Evolutionary conservation across 2,113 vertebrate species (phyloP).

Genomic region (Atherinomorus stipes): DNA sequence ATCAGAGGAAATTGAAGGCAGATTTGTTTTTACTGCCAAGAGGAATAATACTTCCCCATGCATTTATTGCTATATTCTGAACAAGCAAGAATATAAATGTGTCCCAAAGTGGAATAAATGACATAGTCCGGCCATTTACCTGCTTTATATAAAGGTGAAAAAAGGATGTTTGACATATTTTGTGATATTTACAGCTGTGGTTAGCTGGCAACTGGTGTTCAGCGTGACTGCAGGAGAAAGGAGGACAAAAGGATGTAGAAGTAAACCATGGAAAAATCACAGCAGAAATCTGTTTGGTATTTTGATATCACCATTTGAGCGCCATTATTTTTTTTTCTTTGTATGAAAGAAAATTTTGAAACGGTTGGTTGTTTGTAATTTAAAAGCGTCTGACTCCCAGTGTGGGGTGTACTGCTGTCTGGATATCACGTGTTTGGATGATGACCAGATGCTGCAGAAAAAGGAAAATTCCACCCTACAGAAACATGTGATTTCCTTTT

Average conservation of each 20-base stretch:
- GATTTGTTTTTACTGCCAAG: background rate
- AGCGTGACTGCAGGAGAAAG: conserved; percentile 4
- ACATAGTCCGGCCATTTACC: background rate
- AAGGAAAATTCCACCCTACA: background rate
- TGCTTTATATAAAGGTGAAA: conserved; percentile 16
- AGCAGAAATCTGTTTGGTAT: conserved; percentile 1
- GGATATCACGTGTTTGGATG: background rate
- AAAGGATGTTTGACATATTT: background rate
- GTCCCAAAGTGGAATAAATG: background rate
- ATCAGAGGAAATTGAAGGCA: conserved; percentile 11
- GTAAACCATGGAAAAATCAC: conserved; percentile 18
- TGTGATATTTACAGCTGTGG: conserved; percentile 36
- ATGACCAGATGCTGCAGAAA: conserved; percentile 7
- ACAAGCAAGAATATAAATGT: background rate
- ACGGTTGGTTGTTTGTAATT: conserved; percentile 9
- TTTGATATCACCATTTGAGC: conserved; percentile 10
- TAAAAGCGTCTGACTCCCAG: background rate
- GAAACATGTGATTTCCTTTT: background rate
- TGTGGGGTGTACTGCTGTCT: conserved; percentile 3
- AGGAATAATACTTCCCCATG: background rate
- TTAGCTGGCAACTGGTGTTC: conserved; percentile 4
- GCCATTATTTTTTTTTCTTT: conserved; percentile 3
- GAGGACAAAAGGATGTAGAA: background rate
- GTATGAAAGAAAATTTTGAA: background rate
- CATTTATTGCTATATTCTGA: conserved; percentile 1